Base-by-base conservation (phyloP, 2,797 vertebrate genomes). In the Babyrousa celebensis region DNA sequence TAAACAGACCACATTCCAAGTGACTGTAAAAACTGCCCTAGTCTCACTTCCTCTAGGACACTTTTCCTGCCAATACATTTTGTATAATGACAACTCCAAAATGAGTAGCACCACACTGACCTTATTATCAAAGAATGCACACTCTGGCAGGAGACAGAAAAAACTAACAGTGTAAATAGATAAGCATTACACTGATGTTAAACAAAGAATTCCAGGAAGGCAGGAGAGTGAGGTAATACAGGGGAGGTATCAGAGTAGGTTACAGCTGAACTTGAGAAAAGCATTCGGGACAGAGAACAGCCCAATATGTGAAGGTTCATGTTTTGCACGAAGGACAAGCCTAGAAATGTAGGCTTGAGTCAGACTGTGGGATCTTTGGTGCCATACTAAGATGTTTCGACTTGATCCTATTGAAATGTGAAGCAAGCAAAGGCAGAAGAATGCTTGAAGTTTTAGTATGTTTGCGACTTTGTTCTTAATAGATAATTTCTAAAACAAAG, bases 41-140 rank as follows among this genome's bases (percentile, higher is more conserved):
- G n/a, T 40, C 14, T 90, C 63, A 48, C 48, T 91, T 92, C 32
- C 32, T 92, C 60, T 56, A 89, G 54, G 32, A 43, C 40, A 78
- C 36, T 80, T 85, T 52, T 27, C n/a, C 77, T 83, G 65, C 40
- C 60, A 63, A 92, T 25, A 71, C 7, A 43, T 68, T 75, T 82
- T 85, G 52, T 70, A 93, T 60, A 93, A 85, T 63, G 23, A 77
- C 75, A 89, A 94, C 27, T 93, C 20, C 60, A 90, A 89, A 96
- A 93, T 91, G 32, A 91, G 65, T 56, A 91, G 36, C 6, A 91
- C 56, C 21, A 89, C 12, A 52, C 9, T 71, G 43, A 70, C 52
- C 27, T 93, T 84, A 68, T 40, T 87, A 96, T 82, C 78, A 77
- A 95, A 88, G 48, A 91, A 95, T 63, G 88, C 56, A 93, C 43